A percentile compares a stretch with the other conserved stretches of the same genome.
Conservation (phyloP, 2,113 vertebrate genomes). For the Stegastes partitus region DNA sequence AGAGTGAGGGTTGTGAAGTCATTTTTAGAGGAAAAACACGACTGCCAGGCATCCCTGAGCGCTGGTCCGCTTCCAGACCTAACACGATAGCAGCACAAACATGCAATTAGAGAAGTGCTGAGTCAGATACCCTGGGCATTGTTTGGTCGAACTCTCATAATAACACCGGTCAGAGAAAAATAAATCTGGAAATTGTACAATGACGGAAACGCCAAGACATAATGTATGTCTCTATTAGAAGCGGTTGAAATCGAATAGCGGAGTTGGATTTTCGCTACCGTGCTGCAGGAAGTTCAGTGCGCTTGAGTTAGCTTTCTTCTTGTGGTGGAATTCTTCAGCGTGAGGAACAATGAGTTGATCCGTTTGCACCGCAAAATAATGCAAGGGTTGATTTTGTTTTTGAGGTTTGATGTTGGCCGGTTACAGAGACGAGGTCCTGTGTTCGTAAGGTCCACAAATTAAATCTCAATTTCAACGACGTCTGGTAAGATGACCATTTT, state of each 20-base stretch:
- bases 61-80: slow-evolving; percentile 58
- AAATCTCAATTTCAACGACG: slow-evolving; percentile 7
- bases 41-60: slow-evolving; percentile 59
- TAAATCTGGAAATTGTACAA: slow-evolving; percentile 25
- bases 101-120: slow-evolving; percentile 79
- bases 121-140: slow-evolving; percentile 68
- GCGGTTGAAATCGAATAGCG: slow-evolving; percentile 38
- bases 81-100: slow-evolving; percentile 74
- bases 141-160: slow-evolving; percentile 63
- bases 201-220: slow-evolving; percentile 28
- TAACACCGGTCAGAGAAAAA: slow-evolving; percentile 39
- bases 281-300: neutral
- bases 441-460: slow-evolving; percentile 22
- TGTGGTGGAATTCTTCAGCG: neutral
- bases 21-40: slow-evolving; percentile 63
- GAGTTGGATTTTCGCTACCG: neutral
- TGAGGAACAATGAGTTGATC: slow-evolving; percentile 20
- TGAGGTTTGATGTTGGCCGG: slow-evolving; percentile 9
- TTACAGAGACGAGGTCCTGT: neutral
- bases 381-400: slow-evolving; percentile 16
- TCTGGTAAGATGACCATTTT: slow-evolving; percentile 14
- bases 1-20: slow-evolving; percentile 62
- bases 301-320: slow-evolving; percentile 2
- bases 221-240: slow-evolving; percentile 39
- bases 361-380: slow-evolving; percentile 18